Conservation (phyloP, 2,888 invertebrate genomes). For the Diachrysia chrysitis region DNA sequence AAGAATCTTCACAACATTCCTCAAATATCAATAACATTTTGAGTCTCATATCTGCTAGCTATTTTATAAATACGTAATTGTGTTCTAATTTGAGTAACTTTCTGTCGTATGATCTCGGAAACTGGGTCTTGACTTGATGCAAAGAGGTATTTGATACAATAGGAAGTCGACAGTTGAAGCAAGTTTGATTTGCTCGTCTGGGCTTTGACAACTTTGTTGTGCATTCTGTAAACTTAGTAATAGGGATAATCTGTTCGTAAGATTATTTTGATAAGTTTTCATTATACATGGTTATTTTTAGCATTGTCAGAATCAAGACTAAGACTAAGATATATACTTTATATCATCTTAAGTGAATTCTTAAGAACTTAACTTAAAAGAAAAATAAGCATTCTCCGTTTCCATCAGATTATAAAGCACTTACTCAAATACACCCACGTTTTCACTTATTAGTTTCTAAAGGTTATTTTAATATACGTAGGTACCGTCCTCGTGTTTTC, state of each 20-base stretch:
- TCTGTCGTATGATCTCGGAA: constrained; percentile 9
- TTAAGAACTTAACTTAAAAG: not conserved
- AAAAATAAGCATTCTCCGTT: not conserved
- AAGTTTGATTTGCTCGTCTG: constrained; percentile 34
- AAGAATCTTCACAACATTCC: constrained; percentile 25
- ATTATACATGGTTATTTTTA: no score
- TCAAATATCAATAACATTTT: constrained; percentile 28
- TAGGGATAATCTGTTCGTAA: not conserved
- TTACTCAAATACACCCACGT: constrained; percentile 4
- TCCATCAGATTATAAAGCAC: not conserved
- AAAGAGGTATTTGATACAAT: constrained; percentile 15
- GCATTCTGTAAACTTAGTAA: constrained; percentile 23
- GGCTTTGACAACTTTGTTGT: constrained; percentile 32
- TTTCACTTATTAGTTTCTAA: not conserved
- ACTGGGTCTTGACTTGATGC: constrained; percentile 12
- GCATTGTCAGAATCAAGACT: no score
- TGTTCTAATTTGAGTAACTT: constrained; percentile 2
- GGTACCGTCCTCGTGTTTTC: no score
- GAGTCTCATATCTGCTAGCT: constrained; percentile 5
- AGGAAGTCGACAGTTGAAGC: not conserved
- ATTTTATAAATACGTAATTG: constrained; percentile 26
- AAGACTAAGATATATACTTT: no score
- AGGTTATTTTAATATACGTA: not conserved
- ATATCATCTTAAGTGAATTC: no score
- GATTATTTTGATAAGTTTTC: not conserved